phyloP scores from a whole-genome alignment of 2,797 vertebrate species.

The Geotrypetes seraphini region DNA sequence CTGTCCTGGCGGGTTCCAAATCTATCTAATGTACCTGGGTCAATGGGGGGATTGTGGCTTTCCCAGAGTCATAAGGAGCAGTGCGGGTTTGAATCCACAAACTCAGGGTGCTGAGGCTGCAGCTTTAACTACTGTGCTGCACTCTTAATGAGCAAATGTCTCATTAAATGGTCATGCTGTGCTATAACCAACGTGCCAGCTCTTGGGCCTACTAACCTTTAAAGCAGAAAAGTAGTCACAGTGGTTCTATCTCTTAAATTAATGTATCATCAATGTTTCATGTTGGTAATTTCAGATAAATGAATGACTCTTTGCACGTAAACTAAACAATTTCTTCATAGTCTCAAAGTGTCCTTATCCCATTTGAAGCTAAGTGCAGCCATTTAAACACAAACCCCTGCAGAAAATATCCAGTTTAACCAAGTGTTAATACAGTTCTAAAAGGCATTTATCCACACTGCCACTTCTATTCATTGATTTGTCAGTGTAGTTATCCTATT shows the following conservation, averaged over 20 bases:
- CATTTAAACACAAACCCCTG: background rate
- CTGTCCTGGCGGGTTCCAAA: too few relatives aligned
- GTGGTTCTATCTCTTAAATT: background rate
- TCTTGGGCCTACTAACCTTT: background rate
- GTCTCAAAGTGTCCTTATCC: slow-evolving; percentile 14
- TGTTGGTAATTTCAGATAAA: slow-evolving; percentile 10
- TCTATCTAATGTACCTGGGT: too few relatives aligned
- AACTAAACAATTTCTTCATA: slow-evolving; percentile 38
- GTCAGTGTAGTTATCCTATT: slow-evolving; percentile 2
- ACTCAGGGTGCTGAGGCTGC: too few relatives aligned
- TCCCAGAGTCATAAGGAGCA: too few relatives aligned
- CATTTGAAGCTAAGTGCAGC: slow-evolving; percentile 18
- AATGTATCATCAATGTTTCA: slow-evolving; percentile 19
- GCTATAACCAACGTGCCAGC: slow-evolving; percentile 3
- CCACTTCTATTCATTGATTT: background rate
- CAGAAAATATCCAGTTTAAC: slow-evolving; percentile 1
- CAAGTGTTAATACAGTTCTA: background rate
- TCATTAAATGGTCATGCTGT: background rate
- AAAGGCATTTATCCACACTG: background rate
- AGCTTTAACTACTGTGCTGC: too few relatives aligned
- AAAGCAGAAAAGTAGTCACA: slow-evolving; percentile 8
- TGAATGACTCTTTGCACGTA: slow-evolving; percentile 21
- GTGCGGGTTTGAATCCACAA: too few relatives aligned
- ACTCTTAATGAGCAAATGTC: background rate
- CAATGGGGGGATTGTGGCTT: too few relatives aligned